Conservation (phyloP, 2,888 invertebrate species). For the Julus scandinavius region DNA sequence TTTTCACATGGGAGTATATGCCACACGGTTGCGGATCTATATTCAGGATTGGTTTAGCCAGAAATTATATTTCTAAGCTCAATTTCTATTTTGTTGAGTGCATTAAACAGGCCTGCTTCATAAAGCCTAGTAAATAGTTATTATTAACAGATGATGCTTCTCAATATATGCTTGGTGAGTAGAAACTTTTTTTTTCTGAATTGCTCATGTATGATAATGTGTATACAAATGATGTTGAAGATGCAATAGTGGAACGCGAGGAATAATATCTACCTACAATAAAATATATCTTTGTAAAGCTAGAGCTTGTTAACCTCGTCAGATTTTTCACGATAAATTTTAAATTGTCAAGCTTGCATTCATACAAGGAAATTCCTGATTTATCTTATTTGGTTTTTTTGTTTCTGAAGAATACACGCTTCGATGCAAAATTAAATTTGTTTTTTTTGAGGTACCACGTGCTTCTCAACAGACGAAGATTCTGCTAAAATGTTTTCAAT, state of each 20-base stretch:
- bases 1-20: neutral
- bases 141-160: neutral
- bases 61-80: constrained; percentile 6
- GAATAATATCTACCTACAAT: no score
- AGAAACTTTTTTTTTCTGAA: no score
- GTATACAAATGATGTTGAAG: no score
- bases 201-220: no score
- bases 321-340: no score
- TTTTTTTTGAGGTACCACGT: neutral
- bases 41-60: neutral
- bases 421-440: neutral
- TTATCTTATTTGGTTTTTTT: neutral
- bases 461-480: neutral
- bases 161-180: neutral
- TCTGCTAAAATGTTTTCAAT: neutral
- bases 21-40: neutral
- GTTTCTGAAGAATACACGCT: neutral
- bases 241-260: no score
- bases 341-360: no score
- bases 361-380: neutral
- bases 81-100: neutral
- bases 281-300: no score
- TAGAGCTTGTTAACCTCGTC: no score
- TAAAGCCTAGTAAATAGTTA: neutral
- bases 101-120: neutral